Base-by-base conservation (phyloP, 92 coral and sea anemone species). In the Diadumene lineata region DNA sequence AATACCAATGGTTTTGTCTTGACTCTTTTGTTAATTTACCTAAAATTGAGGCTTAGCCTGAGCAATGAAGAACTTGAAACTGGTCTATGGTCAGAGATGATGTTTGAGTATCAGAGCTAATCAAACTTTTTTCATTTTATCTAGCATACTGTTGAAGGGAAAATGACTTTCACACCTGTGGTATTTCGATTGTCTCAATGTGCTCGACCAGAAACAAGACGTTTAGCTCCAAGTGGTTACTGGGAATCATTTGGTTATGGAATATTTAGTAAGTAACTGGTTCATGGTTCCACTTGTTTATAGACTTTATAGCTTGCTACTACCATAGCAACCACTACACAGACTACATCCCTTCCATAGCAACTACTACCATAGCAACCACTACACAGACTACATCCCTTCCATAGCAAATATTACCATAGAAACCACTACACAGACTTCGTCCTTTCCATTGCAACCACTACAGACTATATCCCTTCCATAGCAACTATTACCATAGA, bases 171-270 rank as follows among this genome's bases (percentile, higher is more conserved):
- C 46, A 90, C 84, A 18, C 96, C 96, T 50, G 96, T 90, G 16
- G 43, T 90, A 48, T 90, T 90, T 74, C 86, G 96, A 29, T 67
- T 90, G 25, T 75, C 92, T 46, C 76, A 66, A 64, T 90, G 96
- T 79, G 89, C 86, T 21, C 73, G 96, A 60, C 89, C 89, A 34
- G 58, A 53, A 13, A 53, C n/a, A 53, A 70, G 48, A 28, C 57
- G 76, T 0, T 64, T 86, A 18, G 79, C 83, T 15, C 68, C 92
- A 27, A 83, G 75, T 60, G 96, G 96, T 56, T 90, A 69, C 82
- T 90, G 96, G 96, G 96, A 90, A 70, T 79, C 92, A 10, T 86
- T 90, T 55, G 96, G 96, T 22, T 90, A 68, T 31, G 96, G 96
- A 24, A 82, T 90, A 43, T 66, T 90, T 50, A 82, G 96, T 90